Evolutionary conservation across 2,888 invertebrate genomes (phyloP).

Genomic region (Panorpa germanica): DNA sequence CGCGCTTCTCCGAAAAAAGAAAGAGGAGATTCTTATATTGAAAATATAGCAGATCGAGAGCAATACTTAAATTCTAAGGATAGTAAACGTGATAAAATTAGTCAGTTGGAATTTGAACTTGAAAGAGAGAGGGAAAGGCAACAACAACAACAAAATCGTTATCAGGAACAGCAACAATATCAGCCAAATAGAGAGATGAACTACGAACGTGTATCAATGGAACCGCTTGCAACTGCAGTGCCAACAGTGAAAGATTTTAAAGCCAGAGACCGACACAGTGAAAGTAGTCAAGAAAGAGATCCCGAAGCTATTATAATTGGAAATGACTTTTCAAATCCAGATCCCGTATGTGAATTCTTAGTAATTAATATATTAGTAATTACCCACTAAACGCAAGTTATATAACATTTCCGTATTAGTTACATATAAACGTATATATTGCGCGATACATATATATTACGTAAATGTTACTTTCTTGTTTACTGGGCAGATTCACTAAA

Average conservation of each 20-base stretch:
- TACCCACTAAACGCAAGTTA: slow-evolving; percentile 7
- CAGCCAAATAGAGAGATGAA: slow-evolving; percentile 17
- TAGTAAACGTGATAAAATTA: slow-evolving; percentile 20
- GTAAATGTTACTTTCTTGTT: no score
- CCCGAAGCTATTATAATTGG: slow-evolving; percentile 43
- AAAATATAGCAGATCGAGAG: slow-evolving; percentile 10
- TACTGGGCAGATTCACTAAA: background rate
- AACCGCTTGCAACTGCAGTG: slow-evolving; percentile 9
- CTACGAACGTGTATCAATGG: slow-evolving; percentile 9
- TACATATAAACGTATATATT: no score
- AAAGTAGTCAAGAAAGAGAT: slow-evolving; percentile 26
- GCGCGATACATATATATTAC: slow-evolving; percentile 2
- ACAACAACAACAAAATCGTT: slow-evolving; percentile 17
- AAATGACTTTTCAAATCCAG: slow-evolving; percentile 40
- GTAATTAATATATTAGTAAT: slow-evolving; percentile 2
- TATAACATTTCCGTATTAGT: no score
- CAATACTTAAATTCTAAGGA: slow-evolving; percentile 10
- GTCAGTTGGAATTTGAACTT: slow-evolving; percentile 27
- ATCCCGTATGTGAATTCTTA: slow-evolving; percentile 35
- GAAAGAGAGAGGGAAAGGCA: slow-evolving; percentile 23
- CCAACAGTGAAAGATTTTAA: slow-evolving; percentile 11
- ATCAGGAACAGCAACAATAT: slow-evolving; percentile 15
- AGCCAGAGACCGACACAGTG: slow-evolving; percentile 14
- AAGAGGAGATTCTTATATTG: slow-evolving; percentile 21
- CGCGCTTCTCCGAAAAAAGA: slow-evolving; percentile 63